Conservation (phyloP, 2,113 vertebrate genomes). For the Ammospiza nelsoni region DNA sequence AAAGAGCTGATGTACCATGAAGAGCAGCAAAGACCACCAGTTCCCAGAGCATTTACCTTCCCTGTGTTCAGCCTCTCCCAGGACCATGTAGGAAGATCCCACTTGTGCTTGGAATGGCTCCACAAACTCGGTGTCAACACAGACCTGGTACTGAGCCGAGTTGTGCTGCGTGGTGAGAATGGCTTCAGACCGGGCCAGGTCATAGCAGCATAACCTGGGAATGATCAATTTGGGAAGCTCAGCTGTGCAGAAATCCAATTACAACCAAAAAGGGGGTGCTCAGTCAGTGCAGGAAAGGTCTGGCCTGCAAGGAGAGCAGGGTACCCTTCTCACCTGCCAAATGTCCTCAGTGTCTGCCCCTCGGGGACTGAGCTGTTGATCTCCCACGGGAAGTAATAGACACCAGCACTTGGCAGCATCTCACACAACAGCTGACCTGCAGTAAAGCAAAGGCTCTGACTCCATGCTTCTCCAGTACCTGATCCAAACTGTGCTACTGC, state of each 20-base stretch:
- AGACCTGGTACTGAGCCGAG: conserved; percentile 76
- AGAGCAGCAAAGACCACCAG: background rate
- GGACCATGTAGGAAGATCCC: conserved; percentile 84
- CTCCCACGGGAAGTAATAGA: conserved; percentile 89
- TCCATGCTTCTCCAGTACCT: background rate
- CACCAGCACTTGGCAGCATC: conserved; percentile 82
- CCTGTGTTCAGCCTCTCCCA: conserved; percentile 84
- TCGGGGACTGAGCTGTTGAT: conserved; percentile 76
- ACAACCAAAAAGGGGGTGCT: background rate
- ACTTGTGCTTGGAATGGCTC: conserved; percentile 89
- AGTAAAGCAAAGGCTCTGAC: background rate
- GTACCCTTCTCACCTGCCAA: conserved; percentile 82
- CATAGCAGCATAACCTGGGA: conserved; percentile 82
- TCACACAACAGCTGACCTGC: background rate
- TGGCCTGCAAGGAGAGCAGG: background rate
- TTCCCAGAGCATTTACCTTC: conserved; percentile 75
- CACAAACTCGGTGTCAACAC: conserved; percentile 83
- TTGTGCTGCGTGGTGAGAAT: conserved; percentile 75
- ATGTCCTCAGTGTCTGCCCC: conserved; percentile 81
- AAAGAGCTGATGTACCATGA: background rate
- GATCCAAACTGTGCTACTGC: background rate
- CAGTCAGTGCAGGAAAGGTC: conserved; percentile 47
- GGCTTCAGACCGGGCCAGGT: conserved; percentile 78
- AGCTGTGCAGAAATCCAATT: background rate
- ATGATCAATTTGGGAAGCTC: background rate